These are phyloP conservation scores for Cyprinella venusta DNA, from an alignment of 2,797 vertebrate genomes.

Conservation along the genomic window DNA sequence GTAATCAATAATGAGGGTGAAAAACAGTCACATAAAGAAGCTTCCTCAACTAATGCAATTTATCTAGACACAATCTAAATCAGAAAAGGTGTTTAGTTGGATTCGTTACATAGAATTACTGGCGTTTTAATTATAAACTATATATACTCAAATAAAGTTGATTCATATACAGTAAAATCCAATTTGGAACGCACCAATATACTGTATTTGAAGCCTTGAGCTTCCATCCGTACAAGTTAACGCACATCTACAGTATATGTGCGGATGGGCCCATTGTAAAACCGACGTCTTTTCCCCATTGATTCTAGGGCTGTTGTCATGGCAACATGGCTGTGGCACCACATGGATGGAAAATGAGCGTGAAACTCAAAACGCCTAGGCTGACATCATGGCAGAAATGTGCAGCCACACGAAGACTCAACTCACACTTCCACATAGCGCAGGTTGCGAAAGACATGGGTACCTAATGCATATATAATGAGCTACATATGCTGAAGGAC, in stretches of 20 bases:
- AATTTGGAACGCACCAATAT: neutral
- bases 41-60: neutral
- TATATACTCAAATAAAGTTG: neutral
- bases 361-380: slow-evolving; percentile 53
- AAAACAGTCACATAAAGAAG: neutral
- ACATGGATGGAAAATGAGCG: slow-evolving; percentile 55
- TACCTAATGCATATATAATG: slow-evolving; percentile 20
- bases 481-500: neutral
- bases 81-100: neutral
- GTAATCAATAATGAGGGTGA: neutral
- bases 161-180: neutral
- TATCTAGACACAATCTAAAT: neutral
- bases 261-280: slow-evolving; percentile 48
- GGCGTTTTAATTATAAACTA: neutral
- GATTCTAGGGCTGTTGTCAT: slow-evolving; percentile 60
- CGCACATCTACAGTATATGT: slow-evolving; percentile 12
- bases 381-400: slow-evolving; percentile 48
- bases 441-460: neutral
- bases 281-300: slow-evolving; percentile 47
- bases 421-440: neutral
- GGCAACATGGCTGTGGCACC: slow-evolving; percentile 58
- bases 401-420: slow-evolving; percentile 20
- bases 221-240: neutral
- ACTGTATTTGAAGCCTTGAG: neutral
- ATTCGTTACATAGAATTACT: neutral